A percentile compares a stretch with the other conserved stretches of the same genome.
Conservation (phyloP, 2,888 invertebrate genomes). For the Volucella zonaria region DNA sequence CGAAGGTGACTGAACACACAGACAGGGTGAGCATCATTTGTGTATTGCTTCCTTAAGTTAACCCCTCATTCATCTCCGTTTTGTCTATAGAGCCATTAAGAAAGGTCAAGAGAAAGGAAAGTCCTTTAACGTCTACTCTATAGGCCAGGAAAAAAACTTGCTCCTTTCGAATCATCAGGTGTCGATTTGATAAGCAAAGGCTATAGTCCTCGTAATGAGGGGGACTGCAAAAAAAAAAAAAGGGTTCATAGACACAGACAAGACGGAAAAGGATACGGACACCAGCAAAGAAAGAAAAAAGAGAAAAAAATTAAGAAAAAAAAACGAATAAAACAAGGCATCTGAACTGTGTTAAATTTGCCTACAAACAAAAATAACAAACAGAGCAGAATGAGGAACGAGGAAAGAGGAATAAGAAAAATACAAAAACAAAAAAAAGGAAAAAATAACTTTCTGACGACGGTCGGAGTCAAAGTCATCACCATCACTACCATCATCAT, state of each 20-base stretch:
- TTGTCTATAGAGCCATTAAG: constrained; percentile 68
- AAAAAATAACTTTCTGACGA: constrained; percentile 60
- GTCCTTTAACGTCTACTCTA: constrained; percentile 28
- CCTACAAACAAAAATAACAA: constrained; percentile 58
- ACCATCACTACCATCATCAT: constrained; percentile 47
- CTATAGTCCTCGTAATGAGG: constrained; percentile 18
- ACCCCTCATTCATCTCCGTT: constrained; percentile 65
- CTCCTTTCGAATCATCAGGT: constrained; percentile 73
- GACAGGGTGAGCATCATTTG: constrained; percentile 66
- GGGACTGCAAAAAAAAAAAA: constrained; percentile 39
- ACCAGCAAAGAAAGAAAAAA: constrained; percentile 34
- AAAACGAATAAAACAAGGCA: constrained; percentile 36
- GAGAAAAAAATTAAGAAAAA: constrained; percentile 6
- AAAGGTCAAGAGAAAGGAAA: constrained; percentile 72
- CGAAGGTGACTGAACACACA: constrained; percentile 71
- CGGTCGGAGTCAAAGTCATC: constrained; percentile 67
- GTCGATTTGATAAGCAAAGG: constrained; percentile 63
- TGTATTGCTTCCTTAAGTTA: constrained; percentile 67
- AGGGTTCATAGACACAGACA: constrained; percentile 68
- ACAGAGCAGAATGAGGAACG: constrained; percentile 30
- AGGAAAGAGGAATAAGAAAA: neutral
- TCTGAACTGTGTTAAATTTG: constrained; percentile 70
- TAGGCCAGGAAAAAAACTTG: constrained; percentile 41
- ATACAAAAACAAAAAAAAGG: constrained; percentile 18
- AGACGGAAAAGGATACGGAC: constrained; percentile 53